phyloP scores from a whole-genome alignment of 2,888 invertebrate species.

The Pachycephus smyrnensis region DNA sequence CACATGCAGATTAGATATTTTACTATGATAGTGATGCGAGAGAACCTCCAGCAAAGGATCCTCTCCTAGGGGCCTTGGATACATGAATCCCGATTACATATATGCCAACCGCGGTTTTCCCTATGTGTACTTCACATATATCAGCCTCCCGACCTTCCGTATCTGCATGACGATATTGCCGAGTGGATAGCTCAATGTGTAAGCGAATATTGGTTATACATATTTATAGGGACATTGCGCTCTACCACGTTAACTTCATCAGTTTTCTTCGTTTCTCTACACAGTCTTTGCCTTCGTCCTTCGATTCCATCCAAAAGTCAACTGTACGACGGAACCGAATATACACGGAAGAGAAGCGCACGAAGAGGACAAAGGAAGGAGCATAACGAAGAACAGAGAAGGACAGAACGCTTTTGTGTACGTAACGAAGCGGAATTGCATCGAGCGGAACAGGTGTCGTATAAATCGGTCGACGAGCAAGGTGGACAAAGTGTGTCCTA shows the following conservation, averaged over 20 bases:
- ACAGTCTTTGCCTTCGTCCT: not conserved
- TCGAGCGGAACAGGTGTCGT: conserved; percentile 9
- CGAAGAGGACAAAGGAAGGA: not conserved
- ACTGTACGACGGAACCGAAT: not conserved
- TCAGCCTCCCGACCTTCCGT: conserved; percentile 25
- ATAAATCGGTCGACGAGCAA: conserved; percentile 29
- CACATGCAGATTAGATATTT: conserved; percentile 60
- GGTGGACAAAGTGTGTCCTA: conserved; percentile 45
- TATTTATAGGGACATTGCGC: conserved; percentile 47
- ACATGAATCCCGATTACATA: conserved; percentile 27
- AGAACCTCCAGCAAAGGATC: conserved; percentile 46
- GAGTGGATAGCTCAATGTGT: conserved; percentile 48
- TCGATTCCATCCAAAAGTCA: not conserved
- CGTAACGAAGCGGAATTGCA: conserved; percentile 2
- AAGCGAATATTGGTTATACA: conserved; percentile 60
- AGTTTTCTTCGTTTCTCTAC: not conserved
- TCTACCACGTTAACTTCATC: not conserved
- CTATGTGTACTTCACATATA: conserved; percentile 5
- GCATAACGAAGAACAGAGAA: not conserved
- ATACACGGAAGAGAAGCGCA: not conserved
- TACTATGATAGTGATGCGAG: conserved; percentile 42
- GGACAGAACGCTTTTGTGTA: not conserved
- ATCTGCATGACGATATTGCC: conserved; percentile 52
- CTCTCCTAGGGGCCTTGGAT: conserved; percentile 26
- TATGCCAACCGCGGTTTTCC: conserved; percentile 11